Evolutionary conservation across 2,113 vertebrate species (phyloP).

Genomic region (Pelusios castaneus): DNA sequence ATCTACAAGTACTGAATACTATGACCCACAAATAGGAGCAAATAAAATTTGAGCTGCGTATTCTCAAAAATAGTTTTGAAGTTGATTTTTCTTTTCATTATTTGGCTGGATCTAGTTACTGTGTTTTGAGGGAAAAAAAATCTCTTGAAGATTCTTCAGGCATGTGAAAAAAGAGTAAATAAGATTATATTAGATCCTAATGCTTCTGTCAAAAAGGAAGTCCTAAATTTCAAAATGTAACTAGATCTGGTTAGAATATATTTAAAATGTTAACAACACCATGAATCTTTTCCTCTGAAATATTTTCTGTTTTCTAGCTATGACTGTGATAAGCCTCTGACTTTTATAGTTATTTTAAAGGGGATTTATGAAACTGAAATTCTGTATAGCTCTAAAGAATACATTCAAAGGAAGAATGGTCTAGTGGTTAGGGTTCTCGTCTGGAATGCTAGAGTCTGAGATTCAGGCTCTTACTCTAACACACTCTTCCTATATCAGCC

Average conservation of each 20-base stretch:
- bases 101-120: background rate
- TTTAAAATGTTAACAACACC: background rate
- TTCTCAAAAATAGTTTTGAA: background rate
- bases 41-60: background rate
- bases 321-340: background rate
- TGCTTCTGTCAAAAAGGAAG: background rate
- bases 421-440: rapidly evolving
- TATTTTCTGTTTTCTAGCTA: background rate
- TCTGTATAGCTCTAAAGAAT: background rate
- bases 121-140: background rate
- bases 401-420: background rate
- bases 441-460: background rate
- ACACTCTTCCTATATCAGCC: rapidly evolving
- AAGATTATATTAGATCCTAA: background rate
- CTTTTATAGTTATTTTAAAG: background rate
- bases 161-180: background rate
- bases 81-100: background rate
- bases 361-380: background rate
- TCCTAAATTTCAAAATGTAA: background rate
- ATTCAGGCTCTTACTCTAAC: rapidly evolving
- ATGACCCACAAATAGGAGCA: background rate
- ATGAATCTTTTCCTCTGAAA: background rate
- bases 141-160: background rate
- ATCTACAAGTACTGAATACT: background rate
- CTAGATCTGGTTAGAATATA: background rate